A percentile compares a stretch with the other conserved stretches of the same genome.
Evolutionary conservation across 2,113 vertebrate genomes (phyloP).

Genomic region (Oreochromis aureus): DNA sequence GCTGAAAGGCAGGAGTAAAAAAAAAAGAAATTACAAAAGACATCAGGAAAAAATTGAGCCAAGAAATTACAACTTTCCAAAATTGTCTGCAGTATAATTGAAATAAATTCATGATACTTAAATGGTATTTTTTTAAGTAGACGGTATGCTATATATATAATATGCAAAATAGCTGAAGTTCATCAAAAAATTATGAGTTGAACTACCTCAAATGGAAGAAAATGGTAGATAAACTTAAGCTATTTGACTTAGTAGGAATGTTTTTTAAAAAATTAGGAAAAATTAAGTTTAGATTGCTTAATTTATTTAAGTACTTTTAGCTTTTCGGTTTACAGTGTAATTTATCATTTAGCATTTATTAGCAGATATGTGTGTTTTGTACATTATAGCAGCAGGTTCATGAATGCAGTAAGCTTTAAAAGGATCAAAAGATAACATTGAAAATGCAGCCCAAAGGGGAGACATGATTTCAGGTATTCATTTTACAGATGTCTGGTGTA

Average conservation of each 20-base stretch:
- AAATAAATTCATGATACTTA: not conserved
- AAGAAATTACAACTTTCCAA: not conserved
- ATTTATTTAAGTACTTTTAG: not conserved
- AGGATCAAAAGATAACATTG: not conserved
- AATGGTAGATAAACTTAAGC: not conserved
- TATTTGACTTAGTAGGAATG: not conserved
- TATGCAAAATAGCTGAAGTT: not conserved
- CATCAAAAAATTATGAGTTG: not conserved
- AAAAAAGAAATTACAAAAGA: not conserved
- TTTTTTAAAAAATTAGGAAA: rapidly evolving
- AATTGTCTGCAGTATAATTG: not conserved
- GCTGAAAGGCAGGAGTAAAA: not conserved
- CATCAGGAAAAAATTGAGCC: not conserved
- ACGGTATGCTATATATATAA: not conserved
- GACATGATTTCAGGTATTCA: not conserved
- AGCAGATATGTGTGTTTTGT: not conserved
- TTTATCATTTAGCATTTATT: not conserved
- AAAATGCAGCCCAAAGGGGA: not conserved
- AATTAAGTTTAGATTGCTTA: not conserved
- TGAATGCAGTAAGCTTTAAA: not conserved
- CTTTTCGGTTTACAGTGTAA: not conserved
- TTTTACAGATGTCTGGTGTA: not conserved
- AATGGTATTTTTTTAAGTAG: not conserved
- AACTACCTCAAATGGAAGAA: not conserved
- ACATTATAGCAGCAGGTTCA: not conserved